Conservation (phyloP, 2,113 vertebrate species). For the Semicossyphus pulcher region DNA sequence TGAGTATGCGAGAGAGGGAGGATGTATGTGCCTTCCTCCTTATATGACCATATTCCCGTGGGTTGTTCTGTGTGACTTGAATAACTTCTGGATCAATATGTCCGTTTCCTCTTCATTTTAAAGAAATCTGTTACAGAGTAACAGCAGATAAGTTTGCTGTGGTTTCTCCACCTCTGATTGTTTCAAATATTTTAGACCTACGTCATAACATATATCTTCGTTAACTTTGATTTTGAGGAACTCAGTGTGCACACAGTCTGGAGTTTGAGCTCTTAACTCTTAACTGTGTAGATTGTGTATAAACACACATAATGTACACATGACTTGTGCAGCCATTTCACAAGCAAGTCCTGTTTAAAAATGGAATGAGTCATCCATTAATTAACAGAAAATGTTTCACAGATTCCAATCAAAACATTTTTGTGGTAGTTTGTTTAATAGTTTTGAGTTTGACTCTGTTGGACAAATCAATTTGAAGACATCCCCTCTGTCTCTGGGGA, state of each 20-base stretch:
- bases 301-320: no score
- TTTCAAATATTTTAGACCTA: background rate
- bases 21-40: background rate
- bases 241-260: background rate
- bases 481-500: no score
- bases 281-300: no score
- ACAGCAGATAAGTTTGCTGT: background rate
- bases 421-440: no score
- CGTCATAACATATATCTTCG: conserved; percentile 1
- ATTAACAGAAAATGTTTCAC: no score
- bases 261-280: no score
- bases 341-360: no score
- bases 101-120: conserved; percentile 7
- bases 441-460: no score
- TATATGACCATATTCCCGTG: conserved; percentile 10
- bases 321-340: no score
- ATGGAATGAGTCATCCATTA: no score
- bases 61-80: conserved; percentile 20
- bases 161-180: background rate
- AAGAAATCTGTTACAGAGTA: conserved; percentile 13
- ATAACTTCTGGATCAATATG: conserved; percentile 32
- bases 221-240: background rate
- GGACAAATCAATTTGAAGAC: no score
- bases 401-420: no score
- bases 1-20: conserved; percentile 2